A percentile compares a stretch with the other conserved stretches of the same genome.
These are phyloP conservation scores for Solenopsis invicta DNA, from an alignment of 1,140 invertebrate genomes.

Conservation along the genomic window DNA sequence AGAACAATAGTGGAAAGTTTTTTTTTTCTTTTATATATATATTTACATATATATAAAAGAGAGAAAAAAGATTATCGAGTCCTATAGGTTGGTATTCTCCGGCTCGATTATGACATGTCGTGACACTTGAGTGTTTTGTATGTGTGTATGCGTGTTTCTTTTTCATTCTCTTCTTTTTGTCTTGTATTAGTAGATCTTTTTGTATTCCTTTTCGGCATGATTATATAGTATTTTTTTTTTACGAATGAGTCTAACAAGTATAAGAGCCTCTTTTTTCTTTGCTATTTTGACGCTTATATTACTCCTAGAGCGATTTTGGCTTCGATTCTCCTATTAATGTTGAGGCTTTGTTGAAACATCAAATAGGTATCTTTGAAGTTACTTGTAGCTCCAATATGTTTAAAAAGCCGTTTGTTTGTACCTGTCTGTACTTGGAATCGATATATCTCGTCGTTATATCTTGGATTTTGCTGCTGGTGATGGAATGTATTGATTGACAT, in stretches of 20 bases:
- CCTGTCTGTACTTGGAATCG: conserved; percentile 64
- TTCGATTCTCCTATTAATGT: conserved; percentile 70
- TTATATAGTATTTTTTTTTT: conserved; percentile 37
- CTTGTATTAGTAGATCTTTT: conserved; percentile 43
- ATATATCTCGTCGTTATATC: conserved; percentile 62
- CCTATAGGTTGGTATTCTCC: conserved; percentile 33
- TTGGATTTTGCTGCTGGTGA: conserved; percentile 78
- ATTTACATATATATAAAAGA: conserved; percentile 6
- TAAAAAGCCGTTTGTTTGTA: conserved; percentile 56
- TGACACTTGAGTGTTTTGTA: conserved; percentile 75
- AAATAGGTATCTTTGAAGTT: conserved; percentile 52
- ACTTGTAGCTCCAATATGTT: conserved; percentile 46
- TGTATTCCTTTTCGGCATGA: conserved; percentile 65
- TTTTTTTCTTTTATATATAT: conserved; percentile 34
- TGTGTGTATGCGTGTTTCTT: conserved; percentile 69
- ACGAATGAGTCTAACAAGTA: conserved; percentile 64
- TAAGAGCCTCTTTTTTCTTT: conserved; percentile 69
- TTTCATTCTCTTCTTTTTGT: conserved; percentile 52
- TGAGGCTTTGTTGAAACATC: conserved; percentile 65
- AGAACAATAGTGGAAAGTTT: conserved; percentile 63
- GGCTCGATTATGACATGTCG: conserved; percentile 45
- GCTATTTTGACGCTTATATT: conserved; percentile 70
- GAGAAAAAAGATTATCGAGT: conserved; percentile 29
- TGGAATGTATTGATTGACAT: conserved; percentile 81
- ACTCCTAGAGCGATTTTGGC: conserved; percentile 69